Conservation (phyloP, 2,797 vertebrate genomes). For the Sphaeramia orbicularis region DNA sequence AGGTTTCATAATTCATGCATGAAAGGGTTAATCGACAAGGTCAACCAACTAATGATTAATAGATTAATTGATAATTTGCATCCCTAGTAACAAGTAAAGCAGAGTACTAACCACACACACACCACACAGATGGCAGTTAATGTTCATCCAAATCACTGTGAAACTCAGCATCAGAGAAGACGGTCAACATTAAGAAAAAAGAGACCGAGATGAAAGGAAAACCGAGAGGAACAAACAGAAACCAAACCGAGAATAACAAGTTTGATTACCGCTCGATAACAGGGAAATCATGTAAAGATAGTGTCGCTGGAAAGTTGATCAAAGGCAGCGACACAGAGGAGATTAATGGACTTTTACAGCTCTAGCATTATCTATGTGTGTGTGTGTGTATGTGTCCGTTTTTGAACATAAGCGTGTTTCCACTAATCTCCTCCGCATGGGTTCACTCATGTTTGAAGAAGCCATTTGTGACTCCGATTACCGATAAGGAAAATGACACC, state of each 20-base stretch:
- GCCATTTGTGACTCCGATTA: slow-evolving; percentile 54
- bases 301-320: slow-evolving; percentile 9
- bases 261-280: slow-evolving; percentile 9
- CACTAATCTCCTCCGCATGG: slow-evolving; percentile 27
- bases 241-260: neutral
- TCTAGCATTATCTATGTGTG: neutral
- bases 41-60: no score
- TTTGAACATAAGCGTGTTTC: slow-evolving; percentile 11
- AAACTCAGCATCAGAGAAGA: slow-evolving; percentile 4
- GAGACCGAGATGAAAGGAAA: slow-evolving; percentile 22
- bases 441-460: slow-evolving; percentile 45
- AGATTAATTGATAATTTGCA: no score
- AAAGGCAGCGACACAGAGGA: slow-evolving; percentile 4
- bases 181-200: neutral
- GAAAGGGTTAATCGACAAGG: no score
- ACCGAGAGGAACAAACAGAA: neutral
- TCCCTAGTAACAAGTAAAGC: no score
- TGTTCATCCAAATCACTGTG: slow-evolving; percentile 21
- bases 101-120: no score
- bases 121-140: neutral
- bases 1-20: no score
- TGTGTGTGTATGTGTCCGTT: neutral
- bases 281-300: neutral
- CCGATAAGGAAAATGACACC: slow-evolving; percentile 60
- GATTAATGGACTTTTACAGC: neutral